Evolutionary conservation across 2,888 invertebrate genomes (phyloP).

Genomic region (Spisula solida): DNA sequence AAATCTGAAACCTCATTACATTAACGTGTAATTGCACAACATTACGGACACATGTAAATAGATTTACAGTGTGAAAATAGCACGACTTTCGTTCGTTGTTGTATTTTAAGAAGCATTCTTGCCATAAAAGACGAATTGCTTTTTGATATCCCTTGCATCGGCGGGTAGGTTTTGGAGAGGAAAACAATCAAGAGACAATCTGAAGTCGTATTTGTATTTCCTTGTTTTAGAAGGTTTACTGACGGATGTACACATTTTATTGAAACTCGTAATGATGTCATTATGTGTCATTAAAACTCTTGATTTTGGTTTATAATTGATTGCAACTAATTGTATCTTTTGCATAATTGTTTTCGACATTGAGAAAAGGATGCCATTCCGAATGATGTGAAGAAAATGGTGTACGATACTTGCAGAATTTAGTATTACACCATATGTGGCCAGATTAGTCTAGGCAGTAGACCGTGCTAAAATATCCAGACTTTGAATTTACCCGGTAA

Average conservation of each 20-base stretch:
- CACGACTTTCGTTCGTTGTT: not conserved
- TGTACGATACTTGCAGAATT: no score
- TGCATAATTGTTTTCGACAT: no score
- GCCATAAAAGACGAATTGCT: not conserved
- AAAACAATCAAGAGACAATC: not conserved
- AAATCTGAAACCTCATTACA: no score
- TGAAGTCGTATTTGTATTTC: not conserved
- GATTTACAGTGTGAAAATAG: not conserved
- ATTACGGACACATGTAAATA: not conserved
- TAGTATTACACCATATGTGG: no score
- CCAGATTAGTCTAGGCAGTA: no score
- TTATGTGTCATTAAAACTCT: not conserved
- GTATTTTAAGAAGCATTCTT: not conserved
- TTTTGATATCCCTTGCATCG: not conserved
- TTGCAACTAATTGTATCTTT: no score
- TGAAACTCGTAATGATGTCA: not conserved
- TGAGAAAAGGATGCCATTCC: no score
- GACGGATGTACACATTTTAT: not conserved
- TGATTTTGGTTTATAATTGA: no score
- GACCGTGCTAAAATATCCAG: no score
- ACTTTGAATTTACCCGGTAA: no score
- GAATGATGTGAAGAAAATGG: no score
- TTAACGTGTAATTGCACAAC: no score
- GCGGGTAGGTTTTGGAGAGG: not conserved
- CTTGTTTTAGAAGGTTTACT: not conserved